Percentiles rank a stretch among this genome's conserved stretches.
Evolutionary conservation across 2,113 vertebrate species (phyloP).

Genomic region (Hippocampus barbouri): DNA sequence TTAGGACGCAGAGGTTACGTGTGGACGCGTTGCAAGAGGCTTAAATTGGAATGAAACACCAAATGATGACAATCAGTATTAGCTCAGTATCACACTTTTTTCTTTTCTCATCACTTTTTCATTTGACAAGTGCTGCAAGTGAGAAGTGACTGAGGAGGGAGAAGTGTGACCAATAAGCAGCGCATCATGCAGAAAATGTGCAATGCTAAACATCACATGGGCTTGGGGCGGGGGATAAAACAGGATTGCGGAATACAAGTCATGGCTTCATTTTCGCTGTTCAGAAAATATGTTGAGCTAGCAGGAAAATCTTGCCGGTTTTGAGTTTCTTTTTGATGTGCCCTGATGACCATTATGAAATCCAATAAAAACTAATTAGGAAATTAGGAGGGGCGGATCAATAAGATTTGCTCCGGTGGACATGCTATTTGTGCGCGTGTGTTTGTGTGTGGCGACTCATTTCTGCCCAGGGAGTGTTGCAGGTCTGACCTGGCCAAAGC

Average conservation of each 20-base stretch:
- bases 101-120: constrained; percentile 32
- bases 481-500: constrained; percentile 70
- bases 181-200: constrained; percentile 77
- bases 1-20: constrained; percentile 10
- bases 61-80: constrained; percentile 16
- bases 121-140: constrained; percentile 59
- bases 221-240: constrained; percentile 68
- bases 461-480: constrained; percentile 53
- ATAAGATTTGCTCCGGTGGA: constrained; percentile 71
- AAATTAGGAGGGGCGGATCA: constrained; percentile 73
- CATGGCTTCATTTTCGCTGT: constrained; percentile 71
- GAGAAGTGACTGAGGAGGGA: constrained; percentile 42
- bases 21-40: constrained; percentile 3
- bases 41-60: constrained; percentile 8
- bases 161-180: constrained; percentile 69
- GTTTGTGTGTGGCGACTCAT: constrained; percentile 32
- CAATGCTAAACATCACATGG: constrained; percentile 74
- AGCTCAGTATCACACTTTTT: constrained; percentile 10
- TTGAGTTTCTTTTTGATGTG: constrained; percentile 74
- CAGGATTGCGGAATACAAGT: constrained; percentile 67
- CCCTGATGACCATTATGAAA: constrained; percentile 78
- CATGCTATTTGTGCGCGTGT: constrained; percentile 38
- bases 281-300: constrained; percentile 67
- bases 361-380: constrained; percentile 80
- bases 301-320: constrained; percentile 77